Evolutionary conservation across 1,140 invertebrate genomes (phyloP), one percentile per base, ranked within the genome.

Genomic region (Pristionchus pacificus): DNA sequence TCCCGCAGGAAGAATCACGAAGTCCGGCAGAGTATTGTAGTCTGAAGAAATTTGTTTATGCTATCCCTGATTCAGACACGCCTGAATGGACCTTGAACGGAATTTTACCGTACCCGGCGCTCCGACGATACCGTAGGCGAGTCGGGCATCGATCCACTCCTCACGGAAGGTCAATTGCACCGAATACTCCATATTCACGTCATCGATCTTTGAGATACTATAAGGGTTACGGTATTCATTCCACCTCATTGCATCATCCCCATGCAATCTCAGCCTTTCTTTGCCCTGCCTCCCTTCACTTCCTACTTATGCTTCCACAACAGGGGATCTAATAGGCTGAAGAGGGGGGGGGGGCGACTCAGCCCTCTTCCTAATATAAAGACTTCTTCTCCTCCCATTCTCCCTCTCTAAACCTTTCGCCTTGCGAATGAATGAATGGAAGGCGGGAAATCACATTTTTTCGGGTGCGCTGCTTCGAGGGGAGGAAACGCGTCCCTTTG

Each of bases 141-240:
- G 88, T 80, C 93, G 87, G 82, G 94, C 92, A 86, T 96, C 93
- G 83, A 92, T 87, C 93, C 93, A 96, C 86, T 94, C 92, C 86
- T 95, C 93, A 85, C 93, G 89, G 87, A 96, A 95, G 75, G 93
- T 95, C 84, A 95, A 86, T 86, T 95, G 93, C 14, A 85, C 85
- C 65, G 77, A 77, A 60, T 83, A 83, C 77, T 86, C 85, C 93
- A 95, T 95, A 89, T 93, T 93, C 88, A 94, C 93, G 91, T 96
- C 93, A 88, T 94, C 91, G 88, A 95, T 95, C 91, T 94, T 93
- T 88, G 92, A 93, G 89, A 96, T 95, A 88, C 92, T 78, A 59
- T 14, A 79, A 74, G 2, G 1, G 24, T 3, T 27, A n/a, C n/a
- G n/a, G n/a, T n/a, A n/a, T n/a, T n/a, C n/a, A n/a, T n/a, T n/a